phyloP scores from a whole-genome alignment of 2,797 vertebrate genomes.

The Dromococcyx pavoninus region DNA sequence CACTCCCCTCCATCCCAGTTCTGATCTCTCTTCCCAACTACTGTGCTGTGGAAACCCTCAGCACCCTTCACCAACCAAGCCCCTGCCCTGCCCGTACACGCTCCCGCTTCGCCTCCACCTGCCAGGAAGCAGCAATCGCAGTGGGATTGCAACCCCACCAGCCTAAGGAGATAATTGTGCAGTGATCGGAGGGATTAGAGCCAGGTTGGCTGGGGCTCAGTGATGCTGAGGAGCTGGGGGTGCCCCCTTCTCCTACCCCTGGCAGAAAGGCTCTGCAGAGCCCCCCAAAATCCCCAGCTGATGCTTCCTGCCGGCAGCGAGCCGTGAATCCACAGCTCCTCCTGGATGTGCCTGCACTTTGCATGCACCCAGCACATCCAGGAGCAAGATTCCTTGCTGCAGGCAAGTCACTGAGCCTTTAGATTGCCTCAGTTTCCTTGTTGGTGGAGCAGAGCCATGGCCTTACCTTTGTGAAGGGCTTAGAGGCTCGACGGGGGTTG shows the following conservation, averaged over 20 bases:
- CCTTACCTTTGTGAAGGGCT: conserved; percentile 9
- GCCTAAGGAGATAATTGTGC: not conserved
- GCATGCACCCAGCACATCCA: accelerated
- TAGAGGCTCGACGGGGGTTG: accelerated
- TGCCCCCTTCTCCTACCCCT: not conserved
- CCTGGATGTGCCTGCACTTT: not conserved
- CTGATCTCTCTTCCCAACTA: accelerated
- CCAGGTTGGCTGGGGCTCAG: accelerated
- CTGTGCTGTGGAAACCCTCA: not conserved
- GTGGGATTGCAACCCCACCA: not conserved
- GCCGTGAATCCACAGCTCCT: not conserved
- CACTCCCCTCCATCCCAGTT: not conserved
- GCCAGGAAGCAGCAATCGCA: not conserved
- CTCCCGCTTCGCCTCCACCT: not conserved
- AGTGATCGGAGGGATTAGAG: not conserved
- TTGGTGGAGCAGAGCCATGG: not conserved
- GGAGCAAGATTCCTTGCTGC: not conserved
- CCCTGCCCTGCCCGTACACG: not conserved
- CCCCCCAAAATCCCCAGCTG: accelerated
- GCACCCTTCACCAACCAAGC: not conserved
- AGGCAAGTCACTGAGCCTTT: not conserved
- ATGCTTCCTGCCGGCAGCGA: not conserved
- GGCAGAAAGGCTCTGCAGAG: not conserved
- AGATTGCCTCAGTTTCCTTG: not conserved
- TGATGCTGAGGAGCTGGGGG: accelerated